Conservation (phyloP, 2,888 invertebrate genomes). For the Catonia carolina region DNA sequence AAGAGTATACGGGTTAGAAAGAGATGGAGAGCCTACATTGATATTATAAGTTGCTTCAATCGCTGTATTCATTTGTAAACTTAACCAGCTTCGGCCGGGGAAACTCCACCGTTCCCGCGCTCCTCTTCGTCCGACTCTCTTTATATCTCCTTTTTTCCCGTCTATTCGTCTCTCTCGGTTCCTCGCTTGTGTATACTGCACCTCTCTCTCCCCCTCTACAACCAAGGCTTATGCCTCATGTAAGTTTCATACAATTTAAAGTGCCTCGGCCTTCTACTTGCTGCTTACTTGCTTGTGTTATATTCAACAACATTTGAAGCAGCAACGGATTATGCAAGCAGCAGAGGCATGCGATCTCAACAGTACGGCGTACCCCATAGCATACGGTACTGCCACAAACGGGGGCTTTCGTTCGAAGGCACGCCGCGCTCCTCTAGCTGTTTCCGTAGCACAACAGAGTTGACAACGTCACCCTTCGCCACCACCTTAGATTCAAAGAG, state of each 20-base stretch:
- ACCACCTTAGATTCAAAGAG: too few relatives aligned
- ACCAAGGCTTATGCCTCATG: conserved; percentile 46
- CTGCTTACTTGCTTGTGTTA: conserved; percentile 31
- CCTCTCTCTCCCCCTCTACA: conserved; percentile 35
- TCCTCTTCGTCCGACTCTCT: too few relatives aligned
- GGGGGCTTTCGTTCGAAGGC: too few relatives aligned
- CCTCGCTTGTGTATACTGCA: conserved; percentile 34
- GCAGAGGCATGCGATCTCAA: not conserved
- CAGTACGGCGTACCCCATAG: too few relatives aligned
- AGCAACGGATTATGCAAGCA: conserved; percentile 33
- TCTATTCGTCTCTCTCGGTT: conserved; percentile 35
- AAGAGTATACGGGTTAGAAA: conserved; percentile 29
- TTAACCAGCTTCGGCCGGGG: conserved; percentile 44
- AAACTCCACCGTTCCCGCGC: too few relatives aligned
- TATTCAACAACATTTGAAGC: conserved; percentile 34
- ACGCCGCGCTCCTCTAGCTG: too few relatives aligned
- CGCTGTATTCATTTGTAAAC: conserved; percentile 66
- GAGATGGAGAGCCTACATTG: conserved; percentile 50
- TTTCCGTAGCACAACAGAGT: too few relatives aligned
- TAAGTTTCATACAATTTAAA: conserved; percentile 55
- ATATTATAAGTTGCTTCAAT: conserved; percentile 66
- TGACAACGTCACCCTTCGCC: too few relatives aligned
- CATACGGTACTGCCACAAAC: too few relatives aligned
- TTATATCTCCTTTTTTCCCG: conserved; percentile 38
- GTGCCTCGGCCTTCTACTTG: conserved; percentile 39